Conservation (phyloP, 2,888 invertebrate genomes). For the Poecilus cupreus region DNA sequence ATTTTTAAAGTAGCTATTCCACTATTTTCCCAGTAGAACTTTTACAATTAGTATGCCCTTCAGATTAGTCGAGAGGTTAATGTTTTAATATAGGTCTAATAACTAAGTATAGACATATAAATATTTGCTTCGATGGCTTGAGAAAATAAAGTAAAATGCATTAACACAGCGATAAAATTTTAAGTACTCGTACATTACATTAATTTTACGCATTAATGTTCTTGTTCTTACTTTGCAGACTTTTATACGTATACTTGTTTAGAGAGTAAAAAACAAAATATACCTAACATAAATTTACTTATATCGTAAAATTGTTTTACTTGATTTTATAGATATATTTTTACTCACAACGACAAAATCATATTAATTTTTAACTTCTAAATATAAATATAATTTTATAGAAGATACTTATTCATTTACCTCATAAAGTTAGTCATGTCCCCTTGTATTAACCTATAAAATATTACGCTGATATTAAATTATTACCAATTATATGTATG, state of each 20-base stretch:
- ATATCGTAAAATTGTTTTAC: neutral
- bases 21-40: no score
- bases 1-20: no score
- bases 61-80: no score
- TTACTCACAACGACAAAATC: neutral
- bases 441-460: neutral
- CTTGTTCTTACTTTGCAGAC: neutral
- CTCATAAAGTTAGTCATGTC: neutral
- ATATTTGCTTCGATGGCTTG: neutral
- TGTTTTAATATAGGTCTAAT: neutral
- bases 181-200: slow-evolving; percentile 20
- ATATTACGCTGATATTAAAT: neutral
- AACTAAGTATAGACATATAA: neutral
- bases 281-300: slow-evolving; percentile 20
- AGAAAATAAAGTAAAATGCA: slow-evolving; percentile 27
- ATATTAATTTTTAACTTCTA: slow-evolving; percentile 14
- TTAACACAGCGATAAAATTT: slow-evolving; percentile 15
- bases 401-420: neutral
- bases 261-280: neutral
- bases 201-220: slow-evolving; percentile 29
- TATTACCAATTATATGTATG: neutral
- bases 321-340: slow-evolving; percentile 8
- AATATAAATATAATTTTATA: neutral
- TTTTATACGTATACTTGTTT: neutral
- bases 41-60: no score